These are phyloP conservation scores for human DNA, from an alignment of 2,113 vertebrate genomes.

Conservation along the genomic window DNA sequence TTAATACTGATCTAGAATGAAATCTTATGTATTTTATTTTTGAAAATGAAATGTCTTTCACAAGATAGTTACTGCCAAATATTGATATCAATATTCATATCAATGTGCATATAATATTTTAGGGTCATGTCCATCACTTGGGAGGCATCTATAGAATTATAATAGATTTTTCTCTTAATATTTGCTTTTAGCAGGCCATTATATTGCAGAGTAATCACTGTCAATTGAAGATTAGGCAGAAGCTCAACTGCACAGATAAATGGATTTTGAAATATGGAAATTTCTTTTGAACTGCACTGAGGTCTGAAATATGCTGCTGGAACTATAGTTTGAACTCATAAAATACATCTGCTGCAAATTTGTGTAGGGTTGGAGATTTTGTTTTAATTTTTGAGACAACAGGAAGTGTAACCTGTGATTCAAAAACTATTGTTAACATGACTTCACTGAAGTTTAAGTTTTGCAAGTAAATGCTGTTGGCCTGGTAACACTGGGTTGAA, in stretches of 20 bases:
- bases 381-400: not conserved
- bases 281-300: not conserved
- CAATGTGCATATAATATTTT: not conserved
- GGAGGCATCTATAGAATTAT: not conserved
- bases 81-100: not conserved
- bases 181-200: not conserved
- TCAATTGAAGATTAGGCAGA: not conserved
- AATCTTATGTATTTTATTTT: not conserved
- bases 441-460: not conserved
- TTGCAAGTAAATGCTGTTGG: not conserved
- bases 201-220: not conserved
- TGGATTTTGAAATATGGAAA: constrained; percentile 18
- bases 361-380: not conserved
- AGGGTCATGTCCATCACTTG: not conserved
- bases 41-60: constrained; percentile 41
- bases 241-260: not conserved
- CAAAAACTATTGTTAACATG: not conserved
- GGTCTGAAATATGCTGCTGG: not conserved
- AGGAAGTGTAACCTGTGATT: not conserved
- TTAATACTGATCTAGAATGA: not conserved
- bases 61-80: not conserved
- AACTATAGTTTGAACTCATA: not conserved
- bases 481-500: not conserved
- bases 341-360: not conserved
- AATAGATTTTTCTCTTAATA: not conserved